Base-by-base conservation (phyloP, 2,888 invertebrate genomes). In the Limnephilus auricula region DNA sequence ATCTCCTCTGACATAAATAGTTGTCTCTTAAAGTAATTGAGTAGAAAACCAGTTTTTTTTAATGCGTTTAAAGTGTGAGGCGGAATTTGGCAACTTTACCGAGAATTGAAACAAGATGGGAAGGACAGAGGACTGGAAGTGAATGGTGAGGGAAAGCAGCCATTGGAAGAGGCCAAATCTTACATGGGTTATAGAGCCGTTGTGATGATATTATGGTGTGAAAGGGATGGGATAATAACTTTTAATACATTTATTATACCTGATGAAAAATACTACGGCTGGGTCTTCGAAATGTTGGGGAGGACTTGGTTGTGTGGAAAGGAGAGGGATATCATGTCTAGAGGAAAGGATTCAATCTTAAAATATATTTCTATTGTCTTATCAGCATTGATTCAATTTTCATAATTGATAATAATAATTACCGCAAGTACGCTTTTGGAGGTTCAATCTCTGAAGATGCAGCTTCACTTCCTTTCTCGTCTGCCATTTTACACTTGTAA, bases 401-500 rank as follows among this genome's bases (percentile, higher is more conserved):
- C 18, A 32, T 5, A 82, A 15, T 15, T 34, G 15, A 45, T 82
- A 82, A 9, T 82, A 0, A 34, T 82, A 34, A 34, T 89, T 95
- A 97, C 97, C 96, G 97, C 93, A 95, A 95, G 94, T 96, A 97
- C 89, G 95, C 95, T 94, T 96, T 96, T 79, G 97, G 97, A 92
- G 96, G 96, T 91, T 94, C 93, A 89, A 94, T 93, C 79, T 92
- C 92, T 1, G 90, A 89, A 30, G 92, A 86, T 25, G 65, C 89
- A 5, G 91, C 32, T 1, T 31, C 34, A 40, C 90, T 89, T 90
- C 89, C 92, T 87, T 78, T 86, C 34, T 90, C 92, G 31, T 93
- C 93, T 86, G 93, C 93, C 89, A 92, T 93, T 90, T 93, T 93
- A 78, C 92, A 92, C 50, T 93, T 92, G 10, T 87, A 45, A 80